Evolutionary conservation across 1,140 invertebrate species (phyloP), one percentile per base, ranked within the genome.

Genomic region (Drosophila bifasciata): DNA sequence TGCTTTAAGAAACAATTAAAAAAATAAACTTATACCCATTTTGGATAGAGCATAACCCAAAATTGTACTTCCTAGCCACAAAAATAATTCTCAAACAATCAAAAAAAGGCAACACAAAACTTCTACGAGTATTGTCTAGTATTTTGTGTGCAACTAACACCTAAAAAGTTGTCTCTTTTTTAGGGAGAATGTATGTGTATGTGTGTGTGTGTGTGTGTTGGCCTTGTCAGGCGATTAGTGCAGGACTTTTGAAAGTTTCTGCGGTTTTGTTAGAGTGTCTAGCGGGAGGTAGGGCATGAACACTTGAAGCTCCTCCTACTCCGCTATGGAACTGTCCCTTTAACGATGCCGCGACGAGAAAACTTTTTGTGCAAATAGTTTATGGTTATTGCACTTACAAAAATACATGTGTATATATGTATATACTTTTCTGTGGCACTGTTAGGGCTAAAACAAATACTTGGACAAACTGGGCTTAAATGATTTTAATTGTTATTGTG

Each of bases 341-440:
- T 83, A 74, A 79, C 69, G 79, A 74, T 60, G 68, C 71, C 79
- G 79, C 64, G 79, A 73, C 62, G 71, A 39, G 43, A 46, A 84
- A 86, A 75, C 41, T 75, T 85, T 85, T 86, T 85, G 80, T 80
- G 76, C 81, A 80, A 86, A 85, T 85, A 85, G 81, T 85, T 86
- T 85, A 85, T 85, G 76, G 80, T 86, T 85, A 85, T 78, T 78
- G 60, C 79, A 83, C 45, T 64, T 51, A 32, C 23, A 67, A 57
- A 49, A 57, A 49, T 43, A 64, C 36, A 44, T 48, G 43, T n/a
- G n/a, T 17, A 56, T 28, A 43, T 21, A 8, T 28, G 44, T 48
- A 28, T 17, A 39, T 21, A 19, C 23, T 23, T 39, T 21, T 70
- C 36, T 41, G 40, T 57, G 11, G 32, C 3, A 36, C 32, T 36